These are phyloP conservation scores for Meloidogyne hapla DNA, from an alignment of 1,140 invertebrate genomes.

Conservation along the genomic window DNA sequence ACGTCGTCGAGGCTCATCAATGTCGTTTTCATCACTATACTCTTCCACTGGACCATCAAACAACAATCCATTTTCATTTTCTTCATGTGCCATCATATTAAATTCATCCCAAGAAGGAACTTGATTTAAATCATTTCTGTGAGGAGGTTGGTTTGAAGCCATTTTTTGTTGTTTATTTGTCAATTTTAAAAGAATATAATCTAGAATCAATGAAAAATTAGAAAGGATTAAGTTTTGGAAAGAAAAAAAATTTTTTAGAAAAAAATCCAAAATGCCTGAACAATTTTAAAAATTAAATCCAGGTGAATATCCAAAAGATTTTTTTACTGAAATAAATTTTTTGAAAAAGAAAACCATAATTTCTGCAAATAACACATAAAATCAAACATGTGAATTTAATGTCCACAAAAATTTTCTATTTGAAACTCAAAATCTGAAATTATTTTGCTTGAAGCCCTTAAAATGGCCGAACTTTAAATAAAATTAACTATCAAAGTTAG, in stretches of 20 bases:
- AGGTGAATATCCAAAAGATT: too few species aligned
- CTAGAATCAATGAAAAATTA: too few species aligned
- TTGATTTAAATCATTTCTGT: slow-evolving; percentile 6
- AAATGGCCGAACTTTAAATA: not conserved
- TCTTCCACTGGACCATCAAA: not conserved
- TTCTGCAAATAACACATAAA: too few species aligned
- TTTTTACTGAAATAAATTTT: too few species aligned
- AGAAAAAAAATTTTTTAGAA: too few species aligned
- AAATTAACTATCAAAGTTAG: not conserved
- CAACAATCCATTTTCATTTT: not conserved
- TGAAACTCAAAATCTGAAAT: not conserved
- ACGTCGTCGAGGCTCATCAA: slow-evolving; percentile 14
- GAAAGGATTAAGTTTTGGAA: too few species aligned
- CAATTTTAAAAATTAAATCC: too few species aligned
- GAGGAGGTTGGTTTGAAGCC: slow-evolving; percentile 11
- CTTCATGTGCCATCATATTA: slow-evolving; percentile 30
- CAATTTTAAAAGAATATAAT: not conserved
- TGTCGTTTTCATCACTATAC: not conserved
- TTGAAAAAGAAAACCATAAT: too few species aligned
- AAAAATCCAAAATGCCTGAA: too few species aligned
- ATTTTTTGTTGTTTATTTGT: slow-evolving; percentile 1
- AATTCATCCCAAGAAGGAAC: slow-evolving; percentile 42
- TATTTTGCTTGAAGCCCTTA: not conserved
- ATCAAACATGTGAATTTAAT: too few species aligned
- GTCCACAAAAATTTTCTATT: too few species aligned